Evolutionary conservation across 2,797 vertebrate genomes (phyloP).

Genomic region (Sebastes steindachneri): DNA sequence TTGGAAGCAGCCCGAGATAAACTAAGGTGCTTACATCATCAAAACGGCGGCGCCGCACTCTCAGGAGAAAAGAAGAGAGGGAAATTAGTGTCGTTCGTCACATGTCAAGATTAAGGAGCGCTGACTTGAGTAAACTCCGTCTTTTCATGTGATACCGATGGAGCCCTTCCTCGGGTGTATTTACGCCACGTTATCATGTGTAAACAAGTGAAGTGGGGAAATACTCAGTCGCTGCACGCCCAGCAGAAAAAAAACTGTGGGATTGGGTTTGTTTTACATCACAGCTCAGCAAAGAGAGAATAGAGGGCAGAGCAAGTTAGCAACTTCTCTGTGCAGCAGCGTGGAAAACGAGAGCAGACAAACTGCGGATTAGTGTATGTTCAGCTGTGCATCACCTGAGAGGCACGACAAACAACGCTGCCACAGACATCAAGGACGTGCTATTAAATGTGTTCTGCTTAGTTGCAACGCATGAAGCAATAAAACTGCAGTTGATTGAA

Average conservation of each 20-base stretch:
- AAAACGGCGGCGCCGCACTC: slow-evolving; percentile 15
- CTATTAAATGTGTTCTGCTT: not conserved
- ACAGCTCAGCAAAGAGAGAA: slow-evolving; percentile 17
- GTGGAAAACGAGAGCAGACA: slow-evolving; percentile 29
- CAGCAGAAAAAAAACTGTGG: not conserved
- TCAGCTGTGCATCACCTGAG: slow-evolving; percentile 24
- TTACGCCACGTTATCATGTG: not conserved
- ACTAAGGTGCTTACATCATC: slow-evolving; percentile 69
- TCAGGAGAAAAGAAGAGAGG: slow-evolving; percentile 36
- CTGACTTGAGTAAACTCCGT: slow-evolving; percentile 35
- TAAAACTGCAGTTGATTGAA: slow-evolving; percentile 10
- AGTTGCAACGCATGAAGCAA: not conserved
- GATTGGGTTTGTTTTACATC: slow-evolving; percentile 33
- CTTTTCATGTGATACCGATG: slow-evolving; percentile 31
- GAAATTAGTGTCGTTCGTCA: slow-evolving; percentile 56
- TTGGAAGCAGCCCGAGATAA: slow-evolving; percentile 53
- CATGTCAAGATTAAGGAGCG: slow-evolving; percentile 50
- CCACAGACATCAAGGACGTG: not conserved
- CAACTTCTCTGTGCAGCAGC: slow-evolving; percentile 11
- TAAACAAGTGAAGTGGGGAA: slow-evolving; percentile 28
- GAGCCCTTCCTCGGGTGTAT: slow-evolving; percentile 14
- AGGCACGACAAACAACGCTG: not conserved
- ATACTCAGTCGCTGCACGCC: not conserved
- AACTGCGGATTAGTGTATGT: slow-evolving; percentile 18
- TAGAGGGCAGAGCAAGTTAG: not conserved